Evolutionary conservation across 1,140 invertebrate genomes (phyloP).

Genomic region (Stenopsyche tienmushanensis): DNA sequence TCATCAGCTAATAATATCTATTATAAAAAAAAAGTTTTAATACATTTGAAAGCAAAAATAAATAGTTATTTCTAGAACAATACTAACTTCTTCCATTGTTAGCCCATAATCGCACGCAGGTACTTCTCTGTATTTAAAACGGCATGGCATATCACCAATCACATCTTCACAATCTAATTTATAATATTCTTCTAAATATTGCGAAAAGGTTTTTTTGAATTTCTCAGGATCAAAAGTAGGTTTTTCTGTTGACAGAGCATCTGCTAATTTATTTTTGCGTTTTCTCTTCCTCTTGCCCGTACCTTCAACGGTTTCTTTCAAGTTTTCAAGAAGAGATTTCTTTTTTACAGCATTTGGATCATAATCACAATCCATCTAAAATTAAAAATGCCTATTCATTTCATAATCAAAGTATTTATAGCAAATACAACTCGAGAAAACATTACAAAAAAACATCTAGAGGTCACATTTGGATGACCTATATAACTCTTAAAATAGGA

Average conservation of each 20-base stretch:
- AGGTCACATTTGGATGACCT: not conserved
- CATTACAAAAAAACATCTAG: slow-evolving; percentile 21
- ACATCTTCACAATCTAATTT: slow-evolving; percentile 93
- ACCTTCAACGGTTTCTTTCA: slow-evolving; percentile 58
- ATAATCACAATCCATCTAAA: slow-evolving; percentile 87
- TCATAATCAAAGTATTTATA: too few relatives aligned
- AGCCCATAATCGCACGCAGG: slow-evolving; percentile 90
- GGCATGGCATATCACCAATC: slow-evolving; percentile 84
- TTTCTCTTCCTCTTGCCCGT: slow-evolving; percentile 61
- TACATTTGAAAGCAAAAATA: slow-evolving; percentile 2
- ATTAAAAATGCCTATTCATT: too few relatives aligned
- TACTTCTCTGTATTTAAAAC: slow-evolving; percentile 92
- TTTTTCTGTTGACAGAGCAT: slow-evolving; percentile 70
- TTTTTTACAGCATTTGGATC: slow-evolving; percentile 58
- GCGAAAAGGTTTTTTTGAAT: slow-evolving; percentile 72
- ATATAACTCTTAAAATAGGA: not conserved
- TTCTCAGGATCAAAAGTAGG: slow-evolving; percentile 78
- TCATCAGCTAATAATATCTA: slow-evolving; percentile 89
- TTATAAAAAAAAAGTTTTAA: slow-evolving; percentile 8
- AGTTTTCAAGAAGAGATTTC: slow-evolving; percentile 58
- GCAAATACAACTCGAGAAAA: too few relatives aligned
- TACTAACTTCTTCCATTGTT: slow-evolving; percentile 79
- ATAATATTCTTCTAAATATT: slow-evolving; percentile 95
- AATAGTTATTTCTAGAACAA: not conserved
- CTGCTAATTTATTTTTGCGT: slow-evolving; percentile 67